Evolutionary conservation across 2,113 vertebrate genomes (phyloP).

Genomic region (Carassius gibelio): DNA sequence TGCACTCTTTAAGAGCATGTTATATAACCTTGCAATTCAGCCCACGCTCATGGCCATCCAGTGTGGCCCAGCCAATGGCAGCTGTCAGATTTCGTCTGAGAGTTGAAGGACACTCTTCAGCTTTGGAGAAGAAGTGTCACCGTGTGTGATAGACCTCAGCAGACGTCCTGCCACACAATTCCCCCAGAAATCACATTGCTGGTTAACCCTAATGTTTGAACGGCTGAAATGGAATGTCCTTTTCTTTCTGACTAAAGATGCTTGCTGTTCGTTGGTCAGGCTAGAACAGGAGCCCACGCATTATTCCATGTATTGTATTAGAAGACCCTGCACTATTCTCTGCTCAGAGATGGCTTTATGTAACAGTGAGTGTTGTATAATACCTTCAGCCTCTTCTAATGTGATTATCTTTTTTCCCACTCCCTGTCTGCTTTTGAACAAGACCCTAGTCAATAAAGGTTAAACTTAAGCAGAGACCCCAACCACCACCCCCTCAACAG

Average conservation of each 20-base stretch:
- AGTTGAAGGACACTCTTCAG: conserved; percentile 35
- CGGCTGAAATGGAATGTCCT: too few relatives aligned
- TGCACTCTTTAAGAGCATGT: conserved; percentile 33
- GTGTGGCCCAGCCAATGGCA: conserved; percentile 40
- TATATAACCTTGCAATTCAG: conserved; percentile 47
- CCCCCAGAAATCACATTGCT: background rate
- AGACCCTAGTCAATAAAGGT: conserved; percentile 59
- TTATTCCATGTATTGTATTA: conserved; percentile 1
- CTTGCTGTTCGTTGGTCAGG: background rate
- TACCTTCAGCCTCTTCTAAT: conserved; percentile 53
- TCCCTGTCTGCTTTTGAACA: conserved; percentile 40
- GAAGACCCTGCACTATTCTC: conserved; percentile 44
- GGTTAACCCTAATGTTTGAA: background rate
- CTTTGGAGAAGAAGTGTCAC: conserved; percentile 10
- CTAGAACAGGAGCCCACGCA: background rate
- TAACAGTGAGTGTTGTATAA: conserved; percentile 61
- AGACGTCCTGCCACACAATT: too few relatives aligned
- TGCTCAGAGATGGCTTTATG: conserved; percentile 61
- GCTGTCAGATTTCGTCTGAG: conserved; percentile 57
- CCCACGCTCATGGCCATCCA: conserved; percentile 38
- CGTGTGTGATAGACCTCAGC: background rate
- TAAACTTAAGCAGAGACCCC: conserved; percentile 58
- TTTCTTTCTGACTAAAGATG: background rate
- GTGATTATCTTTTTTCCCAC: conserved; percentile 57
- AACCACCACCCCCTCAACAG: conserved; percentile 15